Base-by-base conservation (phyloP, 1,140 invertebrate genomes). In the Drosophila quadrilineata region DNA sequence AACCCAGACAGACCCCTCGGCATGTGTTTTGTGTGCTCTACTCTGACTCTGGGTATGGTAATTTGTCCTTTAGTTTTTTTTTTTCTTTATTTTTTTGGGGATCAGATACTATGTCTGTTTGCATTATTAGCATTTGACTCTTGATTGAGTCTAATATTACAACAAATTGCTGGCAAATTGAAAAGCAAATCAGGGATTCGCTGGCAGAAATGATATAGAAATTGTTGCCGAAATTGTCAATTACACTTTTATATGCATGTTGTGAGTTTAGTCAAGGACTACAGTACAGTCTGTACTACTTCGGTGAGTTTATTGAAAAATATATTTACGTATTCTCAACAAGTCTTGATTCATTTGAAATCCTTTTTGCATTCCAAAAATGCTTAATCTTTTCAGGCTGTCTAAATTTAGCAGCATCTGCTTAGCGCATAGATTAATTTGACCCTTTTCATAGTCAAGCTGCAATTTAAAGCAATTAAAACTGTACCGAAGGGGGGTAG, bases 81-180 rank as follows among this genome's bases (percentile, higher is more conserved):
- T 62, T 6, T 53, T 48, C 41, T 52, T 59, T 56, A 69, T 49
- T 36, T 14, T 48, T 14, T 38, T 16, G 17, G 4, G 3, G 8
- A 28, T 19, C 8, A 6, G 40, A 12, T 53, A 12, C 43, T 63
- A 67, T 54, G 74, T 64, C 70, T 82, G 72, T 53, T 64, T 53
- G 62, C 38, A 71, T 84, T 84, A 73, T 76, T 70, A 76, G 69
- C 63, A 59, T 77, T 84, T 84, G 58, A 85, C 79, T 85, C 36
- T 31, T 67, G 71, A 59, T 85, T 84, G 66, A 64, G 65, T 71
- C 38, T 74, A 57, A 56, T 75, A 75, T 82, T 66, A 73, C 71
- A 38, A 10, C 38, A 58, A 82, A 75, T 76, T 75, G 68, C 53
- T 62, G 63, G 31, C 46, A 73, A 84, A 82, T 82, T 72, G 54